These are phyloP conservation scores for Semnornis frantzii DNA, from an alignment of 2,113 vertebrate genomes.

Conservation along the genomic window DNA sequence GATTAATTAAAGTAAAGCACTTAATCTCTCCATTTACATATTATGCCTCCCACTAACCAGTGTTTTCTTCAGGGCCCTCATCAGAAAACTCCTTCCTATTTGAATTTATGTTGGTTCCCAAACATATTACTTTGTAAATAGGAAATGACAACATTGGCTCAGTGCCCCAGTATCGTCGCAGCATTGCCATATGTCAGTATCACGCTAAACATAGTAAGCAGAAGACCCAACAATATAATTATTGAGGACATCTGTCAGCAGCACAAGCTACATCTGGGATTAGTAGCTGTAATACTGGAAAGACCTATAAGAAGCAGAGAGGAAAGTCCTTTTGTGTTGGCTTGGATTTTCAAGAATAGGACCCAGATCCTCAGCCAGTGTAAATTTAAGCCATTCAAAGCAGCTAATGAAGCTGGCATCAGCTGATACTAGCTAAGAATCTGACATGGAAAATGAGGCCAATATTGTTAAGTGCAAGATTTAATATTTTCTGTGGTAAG, in stretches of 20 bases:
- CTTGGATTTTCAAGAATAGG: slow-evolving; percentile 38
- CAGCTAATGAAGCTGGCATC: neutral
- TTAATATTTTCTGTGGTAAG: neutral
- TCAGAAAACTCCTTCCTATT: slow-evolving; percentile 53
- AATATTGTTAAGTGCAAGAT: neutral
- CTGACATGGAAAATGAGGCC: neutral
- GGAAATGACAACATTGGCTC: slow-evolving; percentile 73
- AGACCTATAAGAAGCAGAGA: slow-evolving; percentile 41
- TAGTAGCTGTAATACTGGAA: slow-evolving; percentile 64
- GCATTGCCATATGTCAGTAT: slow-evolving; percentile 68
- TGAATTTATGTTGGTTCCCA: slow-evolving; percentile 56
- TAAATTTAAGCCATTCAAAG: slow-evolving; percentile 36
- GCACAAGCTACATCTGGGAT: slow-evolving; percentile 69
- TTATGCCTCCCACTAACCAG: slow-evolving; percentile 48
- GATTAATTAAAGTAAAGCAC: slow-evolving; percentile 72
- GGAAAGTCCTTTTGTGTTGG: slow-evolving; percentile 52
- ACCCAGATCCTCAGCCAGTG: slow-evolving; percentile 29
- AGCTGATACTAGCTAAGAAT: neutral
- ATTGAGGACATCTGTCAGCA: slow-evolving; percentile 74
- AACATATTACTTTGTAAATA: slow-evolving; percentile 72
- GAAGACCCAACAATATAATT: slow-evolving; percentile 73
- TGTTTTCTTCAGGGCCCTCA: neutral
- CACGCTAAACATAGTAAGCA: slow-evolving; percentile 68
- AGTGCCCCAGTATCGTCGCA: slow-evolving; percentile 5
- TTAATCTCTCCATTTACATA: slow-evolving; percentile 70